Evolutionary conservation across 1,140 invertebrate species (phyloP).

Genomic region (Drosophila navojoa): DNA sequence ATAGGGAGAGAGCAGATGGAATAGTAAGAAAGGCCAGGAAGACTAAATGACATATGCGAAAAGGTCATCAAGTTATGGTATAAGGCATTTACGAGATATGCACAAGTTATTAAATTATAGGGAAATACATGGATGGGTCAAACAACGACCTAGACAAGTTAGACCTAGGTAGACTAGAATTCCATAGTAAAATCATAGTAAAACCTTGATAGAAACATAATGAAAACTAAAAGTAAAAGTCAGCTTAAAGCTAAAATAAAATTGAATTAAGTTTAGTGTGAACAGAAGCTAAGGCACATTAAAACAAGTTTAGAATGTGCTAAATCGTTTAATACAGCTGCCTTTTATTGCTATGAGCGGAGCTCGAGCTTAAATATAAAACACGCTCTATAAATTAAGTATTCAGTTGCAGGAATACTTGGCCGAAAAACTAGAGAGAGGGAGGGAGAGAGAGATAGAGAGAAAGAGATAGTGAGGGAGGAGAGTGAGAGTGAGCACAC

Average conservation of each 20-base stretch:
- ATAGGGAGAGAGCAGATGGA: too few species aligned
- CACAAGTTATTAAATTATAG: too few species aligned
- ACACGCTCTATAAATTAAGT: slow-evolving; percentile 41
- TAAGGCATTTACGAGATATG: too few species aligned
- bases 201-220: too few species aligned
- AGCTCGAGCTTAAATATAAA: slow-evolving; percentile 8
- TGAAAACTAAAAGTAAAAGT: background rate
- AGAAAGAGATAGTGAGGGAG: background rate
- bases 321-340: slow-evolving; percentile 31
- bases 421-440: background rate
- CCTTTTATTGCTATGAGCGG: slow-evolving; percentile 12
- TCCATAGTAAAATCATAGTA: too few species aligned
- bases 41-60: too few species aligned
- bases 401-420: slow-evolving; percentile 38
- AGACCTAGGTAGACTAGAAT: too few species aligned
- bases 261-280: background rate
- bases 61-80: too few species aligned
- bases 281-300: slow-evolving; percentile 1
- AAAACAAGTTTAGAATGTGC: slow-evolving; percentile 9
- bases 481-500: background rate
- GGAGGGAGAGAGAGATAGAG: background rate
- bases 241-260: background rate
- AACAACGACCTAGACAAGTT: too few species aligned
- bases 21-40: too few species aligned
- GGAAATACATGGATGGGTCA: too few species aligned